Percentiles rank a stretch among this genome's conserved stretches.
phyloP scores from a whole-genome alignment of 2,113 vertebrate species.

The Nannobrachium achirus region DNA sequence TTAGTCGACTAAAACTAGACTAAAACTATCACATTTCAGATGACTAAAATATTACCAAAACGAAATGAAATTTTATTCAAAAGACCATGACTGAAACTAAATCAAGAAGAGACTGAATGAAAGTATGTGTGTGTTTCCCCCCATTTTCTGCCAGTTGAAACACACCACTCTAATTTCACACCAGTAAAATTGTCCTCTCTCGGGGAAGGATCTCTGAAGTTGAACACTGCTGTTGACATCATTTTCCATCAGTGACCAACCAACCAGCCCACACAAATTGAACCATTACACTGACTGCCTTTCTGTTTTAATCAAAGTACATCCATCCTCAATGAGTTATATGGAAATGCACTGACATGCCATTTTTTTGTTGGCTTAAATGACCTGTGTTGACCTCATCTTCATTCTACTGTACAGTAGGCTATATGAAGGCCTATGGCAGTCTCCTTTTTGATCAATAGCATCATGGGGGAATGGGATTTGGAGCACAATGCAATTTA shows the following conservation, averaged over 20 bases:
- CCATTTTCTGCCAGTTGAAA: conserved; percentile 41
- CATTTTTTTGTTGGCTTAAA: conserved; percentile 44
- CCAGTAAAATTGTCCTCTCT: conserved; percentile 45
- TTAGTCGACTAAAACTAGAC: too few species aligned
- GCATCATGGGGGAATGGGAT: conserved; percentile 54
- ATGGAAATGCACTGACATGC: conserved; percentile 30
- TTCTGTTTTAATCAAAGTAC: conserved; percentile 25
- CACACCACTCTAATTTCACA: conserved; percentile 39
- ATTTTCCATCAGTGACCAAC: conserved; percentile 4
- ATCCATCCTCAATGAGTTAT: conserved; percentile 22
- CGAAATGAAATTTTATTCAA: too few species aligned
- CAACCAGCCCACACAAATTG: conserved; percentile 8
- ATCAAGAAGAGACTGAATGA: too few species aligned
- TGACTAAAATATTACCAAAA: too few species aligned
- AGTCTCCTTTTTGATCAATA: conserved; percentile 62
- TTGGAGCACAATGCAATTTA: conserved; percentile 63
- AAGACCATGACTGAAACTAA: too few species aligned
- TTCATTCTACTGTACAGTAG: conserved; percentile 39
- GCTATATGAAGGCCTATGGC: conserved; percentile 30
- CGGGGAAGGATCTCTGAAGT: background rate
- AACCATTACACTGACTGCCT: conserved; percentile 11
- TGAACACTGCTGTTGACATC: conserved; percentile 19
- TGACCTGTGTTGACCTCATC: conserved; percentile 43
- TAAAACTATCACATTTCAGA: too few species aligned
- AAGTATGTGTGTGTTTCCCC: too few species aligned